Evolutionary conservation across 1,140 invertebrate genomes (phyloP).

Genomic region (Drosophila bocki): DNA sequence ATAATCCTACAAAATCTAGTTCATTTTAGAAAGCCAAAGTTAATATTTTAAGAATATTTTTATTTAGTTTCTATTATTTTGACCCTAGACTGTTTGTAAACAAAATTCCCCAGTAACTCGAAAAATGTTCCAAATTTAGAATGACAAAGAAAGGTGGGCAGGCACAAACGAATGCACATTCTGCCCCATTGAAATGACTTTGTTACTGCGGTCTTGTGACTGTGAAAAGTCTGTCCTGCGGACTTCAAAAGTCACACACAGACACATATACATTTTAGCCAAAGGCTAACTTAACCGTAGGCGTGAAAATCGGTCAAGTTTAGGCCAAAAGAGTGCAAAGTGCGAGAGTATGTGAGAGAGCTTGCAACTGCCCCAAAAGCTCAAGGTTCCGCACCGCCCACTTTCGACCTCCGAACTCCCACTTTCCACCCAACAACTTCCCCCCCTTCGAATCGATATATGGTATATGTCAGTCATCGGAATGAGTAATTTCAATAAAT

Average conservation of each 20-base stretch:
- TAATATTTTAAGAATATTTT: neutral
- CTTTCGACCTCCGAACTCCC: constrained; percentile 21
- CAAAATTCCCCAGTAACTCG: constrained; percentile 10
- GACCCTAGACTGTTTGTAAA: neutral
- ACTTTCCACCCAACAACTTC: constrained; percentile 18
- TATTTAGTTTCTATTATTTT: neutral
- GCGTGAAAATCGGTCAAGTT: constrained; percentile 57
- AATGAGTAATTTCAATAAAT: constrained; percentile 28
- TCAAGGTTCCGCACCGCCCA: constrained; percentile 42
- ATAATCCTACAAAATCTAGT: neutral
- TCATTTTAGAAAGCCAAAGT: neutral
- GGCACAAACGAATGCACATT: constrained; percentile 3
- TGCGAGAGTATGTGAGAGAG: constrained; percentile 17
- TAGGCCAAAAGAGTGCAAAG: constrained; percentile 39
- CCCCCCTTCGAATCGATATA: constrained; percentile 36
- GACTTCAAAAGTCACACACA: constrained; percentile 8
- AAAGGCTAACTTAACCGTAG: constrained; percentile 18
- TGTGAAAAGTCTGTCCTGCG: constrained; percentile 17
- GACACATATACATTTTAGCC: neutral
- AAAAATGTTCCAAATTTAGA: constrained; percentile 41
- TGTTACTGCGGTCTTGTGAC: neutral
- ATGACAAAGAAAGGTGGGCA: constrained; percentile 8
- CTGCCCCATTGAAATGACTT: neutral
- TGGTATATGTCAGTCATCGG: constrained; percentile 17
- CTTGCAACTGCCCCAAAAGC: constrained; percentile 36